Percentiles rank a stretch among this genome's conserved stretches.
Evolutionary conservation across 2,888 invertebrate species (phyloP).

Genomic region (Dryomyza anilis): DNA sequence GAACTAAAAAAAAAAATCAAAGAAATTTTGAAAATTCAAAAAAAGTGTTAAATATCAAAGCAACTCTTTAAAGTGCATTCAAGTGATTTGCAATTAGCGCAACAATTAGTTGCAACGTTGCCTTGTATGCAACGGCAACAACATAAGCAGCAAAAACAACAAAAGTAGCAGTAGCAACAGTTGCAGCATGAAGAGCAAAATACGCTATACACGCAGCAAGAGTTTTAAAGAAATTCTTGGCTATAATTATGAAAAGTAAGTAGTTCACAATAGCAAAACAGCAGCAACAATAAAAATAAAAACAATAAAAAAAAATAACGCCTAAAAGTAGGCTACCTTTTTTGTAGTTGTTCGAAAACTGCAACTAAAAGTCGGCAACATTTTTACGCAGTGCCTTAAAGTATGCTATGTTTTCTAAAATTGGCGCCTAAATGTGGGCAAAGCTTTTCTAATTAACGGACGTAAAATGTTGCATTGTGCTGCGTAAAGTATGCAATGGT

Average conservation of each 20-base stretch:
- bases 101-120: background rate
- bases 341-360: too few relatives aligned
- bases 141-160: background rate
- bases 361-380: too few relatives aligned
- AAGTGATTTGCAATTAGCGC: background rate
- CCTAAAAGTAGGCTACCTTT: constrained; percentile 4
- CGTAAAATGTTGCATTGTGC: background rate
- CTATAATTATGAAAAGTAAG: constrained; percentile 53
- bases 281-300: background rate
- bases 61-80: background rate
- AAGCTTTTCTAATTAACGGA: background rate
- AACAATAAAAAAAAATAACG: background rate
- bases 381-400: too few relatives aligned
- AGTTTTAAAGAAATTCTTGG: constrained; percentile 55
- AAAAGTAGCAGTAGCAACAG: background rate
- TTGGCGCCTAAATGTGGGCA: constrained; percentile 4
- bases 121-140: background rate
- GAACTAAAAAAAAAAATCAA: too few relatives aligned
- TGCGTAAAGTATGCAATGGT: too few relatives aligned
- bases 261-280: too few relatives aligned
- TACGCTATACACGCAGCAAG: constrained; percentile 55
- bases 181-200: constrained; percentile 52
- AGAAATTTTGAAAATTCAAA: too few relatives aligned
- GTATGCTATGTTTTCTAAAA: background rate
- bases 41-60: background rate